A percentile compares a stretch with the other conserved stretches of the same genome.
Conservation (phyloP, 30 jellyfish, hydroid and myxozoan species). For the Pseudorhiza aurosa region DNA sequence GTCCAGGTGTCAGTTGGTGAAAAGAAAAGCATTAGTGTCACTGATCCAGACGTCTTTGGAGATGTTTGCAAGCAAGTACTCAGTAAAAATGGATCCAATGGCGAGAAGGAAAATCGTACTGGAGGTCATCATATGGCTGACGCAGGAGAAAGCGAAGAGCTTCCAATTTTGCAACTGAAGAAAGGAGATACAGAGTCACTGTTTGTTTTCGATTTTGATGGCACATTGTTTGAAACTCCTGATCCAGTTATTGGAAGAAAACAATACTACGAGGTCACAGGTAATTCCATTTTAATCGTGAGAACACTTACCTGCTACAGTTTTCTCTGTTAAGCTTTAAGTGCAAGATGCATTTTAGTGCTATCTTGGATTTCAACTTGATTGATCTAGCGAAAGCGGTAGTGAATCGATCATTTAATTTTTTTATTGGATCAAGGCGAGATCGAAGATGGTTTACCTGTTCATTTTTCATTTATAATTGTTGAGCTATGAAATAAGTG, state of each 20-base stretch:
- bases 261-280: constrained; percentile 63
- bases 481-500: too few species aligned
- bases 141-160: background rate
- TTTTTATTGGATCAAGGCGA: too few species aligned
- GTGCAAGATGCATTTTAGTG: too few species aligned
- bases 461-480: too few species aligned
- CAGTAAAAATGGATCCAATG: background rate
- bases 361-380: too few species aligned
- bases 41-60: constrained; percentile 32
- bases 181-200: constrained; percentile 49
- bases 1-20: constrained; percentile 78
- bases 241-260: constrained; percentile 86
- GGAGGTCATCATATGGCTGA: background rate
- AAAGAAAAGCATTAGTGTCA: constrained; percentile 50
- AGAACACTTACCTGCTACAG: too few species aligned
- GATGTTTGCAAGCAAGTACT: constrained; percentile 1
- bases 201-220: constrained; percentile 92
- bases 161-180: constrained; percentile 44
- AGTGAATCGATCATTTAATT: too few species aligned
- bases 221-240: constrained; percentile 90
- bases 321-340: too few species aligned
- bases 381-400: too few species aligned
- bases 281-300: too few species aligned
- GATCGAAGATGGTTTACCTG: too few species aligned
- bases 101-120: background rate